A percentile compares a stretch with the other conserved stretches of the same genome.
Evolutionary conservation across 1,140 invertebrate genomes (phyloP).

Genomic region (Leguminivora glycinivorella): DNA sequence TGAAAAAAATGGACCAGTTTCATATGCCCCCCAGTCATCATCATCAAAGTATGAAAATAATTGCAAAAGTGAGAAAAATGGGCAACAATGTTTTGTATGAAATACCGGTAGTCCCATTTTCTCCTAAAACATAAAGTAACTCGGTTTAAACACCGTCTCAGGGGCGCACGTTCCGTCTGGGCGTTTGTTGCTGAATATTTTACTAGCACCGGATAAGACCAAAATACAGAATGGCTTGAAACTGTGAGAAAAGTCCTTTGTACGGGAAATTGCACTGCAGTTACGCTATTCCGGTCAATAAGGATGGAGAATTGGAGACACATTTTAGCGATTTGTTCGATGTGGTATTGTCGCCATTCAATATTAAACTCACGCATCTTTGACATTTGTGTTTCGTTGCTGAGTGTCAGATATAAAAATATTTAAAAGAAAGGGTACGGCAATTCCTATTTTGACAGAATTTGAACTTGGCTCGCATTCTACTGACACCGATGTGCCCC

Average conservation of each 20-base stretch:
- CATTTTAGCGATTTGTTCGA: neutral
- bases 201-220: conserved; percentile 37
- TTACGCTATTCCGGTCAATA: neutral
- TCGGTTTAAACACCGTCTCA: neutral
- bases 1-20: too few relatives aligned
- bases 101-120: too few relatives aligned
- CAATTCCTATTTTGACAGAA: too few relatives aligned
- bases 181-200: conserved; percentile 38
- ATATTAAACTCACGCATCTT: neutral
- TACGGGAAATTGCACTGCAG: neutral
- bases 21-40: too few relatives aligned
- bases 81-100: too few relatives aligned
- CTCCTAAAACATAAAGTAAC: too few relatives aligned
- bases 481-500: too few relatives aligned
- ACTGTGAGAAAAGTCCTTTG: neutral
- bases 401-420: too few relatives aligned
- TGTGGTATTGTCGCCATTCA: neutral
- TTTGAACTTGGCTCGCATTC: too few relatives aligned
- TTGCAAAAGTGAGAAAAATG: too few relatives aligned
- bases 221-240: conserved; percentile 25
- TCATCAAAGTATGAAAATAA: too few relatives aligned
- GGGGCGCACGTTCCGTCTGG: neutral
- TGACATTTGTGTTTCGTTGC: neutral
- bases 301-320: neutral
- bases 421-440: too few relatives aligned